A percentile compares a stretch with the other conserved stretches of the same genome.
These are phyloP conservation scores for Temnothorax nylanderi DNA, from an alignment of 1,140 invertebrate species.

Conservation along the genomic window DNA sequence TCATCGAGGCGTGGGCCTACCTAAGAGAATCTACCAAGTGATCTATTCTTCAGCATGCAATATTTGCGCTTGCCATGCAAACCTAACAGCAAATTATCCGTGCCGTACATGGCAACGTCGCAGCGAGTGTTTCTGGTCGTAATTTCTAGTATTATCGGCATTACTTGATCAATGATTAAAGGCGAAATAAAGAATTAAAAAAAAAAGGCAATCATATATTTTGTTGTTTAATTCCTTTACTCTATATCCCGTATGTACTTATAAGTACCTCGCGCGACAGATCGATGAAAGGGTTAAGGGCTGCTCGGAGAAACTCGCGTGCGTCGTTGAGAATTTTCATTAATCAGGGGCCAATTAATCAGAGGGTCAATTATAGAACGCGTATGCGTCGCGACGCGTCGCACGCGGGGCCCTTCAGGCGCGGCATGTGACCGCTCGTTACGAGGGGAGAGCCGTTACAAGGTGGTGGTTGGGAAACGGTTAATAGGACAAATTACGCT, in stretches of 20 bases:
- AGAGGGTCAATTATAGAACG: constrained; percentile 38
- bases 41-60: constrained; percentile 33
- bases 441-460: constrained; percentile 64
- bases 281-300: background rate
- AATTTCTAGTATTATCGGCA: background rate
- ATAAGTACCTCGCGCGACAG: background rate
- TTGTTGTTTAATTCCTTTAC: background rate
- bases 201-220: background rate
- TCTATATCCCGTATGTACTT: background rate
- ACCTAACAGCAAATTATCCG: background rate
- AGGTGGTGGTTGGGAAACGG: constrained; percentile 77
- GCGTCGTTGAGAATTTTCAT: constrained; percentile 26
- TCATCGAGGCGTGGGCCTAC: constrained; percentile 70
- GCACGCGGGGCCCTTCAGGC: constrained; percentile 7
- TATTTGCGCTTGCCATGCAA: constrained; percentile 22
- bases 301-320: background rate
- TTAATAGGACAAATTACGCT: constrained; percentile 83
- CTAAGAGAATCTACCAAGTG: constrained; percentile 13
- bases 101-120: constrained; percentile 36
- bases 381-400: constrained; percentile 36
- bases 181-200: background rate
- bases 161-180: constrained; percentile 7
- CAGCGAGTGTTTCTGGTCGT: background rate
- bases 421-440: constrained; percentile 16
- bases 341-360: constrained; percentile 50